Evolutionary conservation across 1,140 invertebrate species (phyloP).

Genomic region (Drosophila saltans): DNA sequence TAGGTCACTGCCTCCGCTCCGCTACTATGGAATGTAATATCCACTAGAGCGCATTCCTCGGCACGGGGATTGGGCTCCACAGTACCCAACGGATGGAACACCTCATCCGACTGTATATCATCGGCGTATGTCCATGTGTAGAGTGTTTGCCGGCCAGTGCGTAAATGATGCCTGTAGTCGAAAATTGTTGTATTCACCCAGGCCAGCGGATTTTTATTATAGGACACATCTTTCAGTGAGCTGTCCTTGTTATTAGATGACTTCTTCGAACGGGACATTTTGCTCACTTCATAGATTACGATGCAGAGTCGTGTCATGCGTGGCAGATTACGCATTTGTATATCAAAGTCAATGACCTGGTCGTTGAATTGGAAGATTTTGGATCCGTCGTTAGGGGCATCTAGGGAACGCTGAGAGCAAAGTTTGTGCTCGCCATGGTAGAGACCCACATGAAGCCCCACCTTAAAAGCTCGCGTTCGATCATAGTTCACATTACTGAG

Average conservation of each 20-base stretch:
- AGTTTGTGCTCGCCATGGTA: constrained; percentile 75
- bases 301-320: constrained; percentile 95
- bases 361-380: constrained; percentile 92
- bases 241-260: constrained; percentile 74
- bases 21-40: constrained; percentile 91
- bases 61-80: constrained; percentile 94
- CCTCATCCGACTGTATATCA: constrained; percentile 93
- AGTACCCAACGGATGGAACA: constrained; percentile 93
- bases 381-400: constrained; percentile 64
- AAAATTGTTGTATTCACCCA: constrained; percentile 98
- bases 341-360: constrained; percentile 89
- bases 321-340: constrained; percentile 92
- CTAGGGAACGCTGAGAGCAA: constrained; percentile 57
- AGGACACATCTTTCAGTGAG: constrained; percentile 60
- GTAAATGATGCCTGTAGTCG: constrained; percentile 95
- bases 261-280: constrained; percentile 83
- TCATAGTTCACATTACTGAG: constrained; percentile 92
- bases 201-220: constrained; percentile 87
- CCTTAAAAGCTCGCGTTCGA: constrained; percentile 87
- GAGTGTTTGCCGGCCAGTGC: constrained; percentile 92
- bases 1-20: constrained; percentile 88
- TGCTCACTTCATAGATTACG: constrained; percentile 92
- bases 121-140: constrained; percentile 96
- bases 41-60: constrained; percentile 91
- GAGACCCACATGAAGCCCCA: constrained; percentile 77